Percentiles rank a stretch among this genome's conserved stretches.
These are phyloP conservation scores for Axea sp. DNA, from an alignment of 2,888 invertebrate species.

Conservation along the genomic window DNA sequence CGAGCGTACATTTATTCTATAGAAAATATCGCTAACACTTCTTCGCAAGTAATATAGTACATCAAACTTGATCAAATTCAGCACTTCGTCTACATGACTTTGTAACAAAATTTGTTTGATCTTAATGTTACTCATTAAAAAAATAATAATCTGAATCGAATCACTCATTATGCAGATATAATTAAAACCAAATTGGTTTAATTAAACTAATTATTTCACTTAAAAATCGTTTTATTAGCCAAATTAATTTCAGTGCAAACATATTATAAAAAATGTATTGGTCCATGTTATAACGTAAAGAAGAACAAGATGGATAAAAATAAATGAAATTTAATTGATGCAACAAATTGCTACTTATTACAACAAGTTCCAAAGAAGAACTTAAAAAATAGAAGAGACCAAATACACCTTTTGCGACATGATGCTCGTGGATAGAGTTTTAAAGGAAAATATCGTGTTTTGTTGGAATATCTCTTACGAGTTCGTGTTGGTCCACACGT, in stretches of 20 bases:
- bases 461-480: slow-evolving; percentile 57
- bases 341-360: slow-evolving; percentile 35
- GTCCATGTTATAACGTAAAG: too few relatives aligned
- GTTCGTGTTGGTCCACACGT: slow-evolving; percentile 46
- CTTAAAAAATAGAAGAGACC: slow-evolving; percentile 29
- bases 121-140: not conserved
- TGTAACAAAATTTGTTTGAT: not conserved
- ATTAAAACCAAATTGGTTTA: too few relatives aligned
- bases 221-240: too few relatives aligned
- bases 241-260: too few relatives aligned
- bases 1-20: slow-evolving; percentile 13
- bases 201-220: too few relatives aligned
- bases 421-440: slow-evolving; percentile 32
- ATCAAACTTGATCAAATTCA: slow-evolving; percentile 19
- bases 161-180: too few relatives aligned
- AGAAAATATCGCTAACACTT: slow-evolving; percentile 7
- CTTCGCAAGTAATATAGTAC: slow-evolving; percentile 6
- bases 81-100: not conserved
- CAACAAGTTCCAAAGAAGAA: not conserved
- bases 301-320: slow-evolving; percentile 2
- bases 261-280: too few relatives aligned
- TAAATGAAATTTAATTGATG: slow-evolving; percentile 22
- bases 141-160: too few relatives aligned
- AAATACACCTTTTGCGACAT: slow-evolving; percentile 44
- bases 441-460: slow-evolving; percentile 53